A percentile compares a stretch with the other conserved stretches of the same genome.
These are phyloP conservation scores for Albula goreensis DNA, from an alignment of 2,113 vertebrate species.

Conservation along the genomic window DNA sequence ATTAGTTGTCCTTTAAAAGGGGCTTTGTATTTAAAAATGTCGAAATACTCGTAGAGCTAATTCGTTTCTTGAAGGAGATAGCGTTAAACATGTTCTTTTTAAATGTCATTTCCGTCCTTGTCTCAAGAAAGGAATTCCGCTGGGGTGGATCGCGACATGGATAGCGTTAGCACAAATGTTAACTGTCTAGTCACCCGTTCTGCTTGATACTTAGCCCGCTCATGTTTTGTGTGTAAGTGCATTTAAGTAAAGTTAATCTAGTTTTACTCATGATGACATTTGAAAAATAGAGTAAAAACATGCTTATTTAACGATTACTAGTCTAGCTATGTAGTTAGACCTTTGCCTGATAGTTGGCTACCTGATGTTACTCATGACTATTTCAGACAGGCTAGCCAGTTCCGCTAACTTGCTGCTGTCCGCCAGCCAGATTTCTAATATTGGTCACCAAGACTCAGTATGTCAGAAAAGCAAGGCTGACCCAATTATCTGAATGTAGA, in stretches of 20 bases:
- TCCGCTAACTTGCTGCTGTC: no score
- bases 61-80: neutral
- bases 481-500: neutral
- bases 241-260: neutral
- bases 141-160: slow-evolving; percentile 10
- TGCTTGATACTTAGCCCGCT: neutral
- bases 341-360: no score
- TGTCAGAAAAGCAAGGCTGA: neutral
- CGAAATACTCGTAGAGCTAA: neutral
- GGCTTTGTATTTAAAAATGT: neutral
- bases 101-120: slow-evolving; percentile 14
- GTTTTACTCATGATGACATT: neutral
- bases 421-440: neutral
- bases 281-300: neutral
- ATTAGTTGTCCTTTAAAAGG: neutral
- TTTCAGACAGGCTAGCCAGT: neutral
- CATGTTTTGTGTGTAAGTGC: neutral
- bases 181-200: neutral
- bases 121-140: slow-evolving; percentile 3
- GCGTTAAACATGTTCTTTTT: neutral
- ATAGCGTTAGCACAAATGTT: neutral
- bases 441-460: neutral
- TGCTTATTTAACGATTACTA: no score
- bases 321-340: no score
- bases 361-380: neutral